These are phyloP conservation scores for Drosophila azteca DNA, from an alignment of 1,140 invertebrate genomes.

Conservation along the genomic window DNA sequence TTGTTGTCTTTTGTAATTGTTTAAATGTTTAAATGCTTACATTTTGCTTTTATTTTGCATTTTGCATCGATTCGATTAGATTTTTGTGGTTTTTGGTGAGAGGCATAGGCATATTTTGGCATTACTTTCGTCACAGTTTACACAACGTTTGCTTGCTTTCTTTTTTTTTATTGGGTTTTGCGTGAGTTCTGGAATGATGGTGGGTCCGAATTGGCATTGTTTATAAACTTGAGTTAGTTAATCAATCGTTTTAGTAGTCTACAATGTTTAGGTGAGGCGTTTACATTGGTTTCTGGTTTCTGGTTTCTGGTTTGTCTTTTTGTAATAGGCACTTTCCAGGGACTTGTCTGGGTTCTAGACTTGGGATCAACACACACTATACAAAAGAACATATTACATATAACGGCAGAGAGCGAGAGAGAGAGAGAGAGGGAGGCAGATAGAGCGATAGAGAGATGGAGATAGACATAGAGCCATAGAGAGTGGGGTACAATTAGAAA, in stretches of 20 bases:
- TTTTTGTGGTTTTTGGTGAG: conserved; percentile 48
- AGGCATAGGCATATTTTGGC: conserved; percentile 42
- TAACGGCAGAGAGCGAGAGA: conserved; percentile 13
- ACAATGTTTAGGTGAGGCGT: conserved; percentile 49
- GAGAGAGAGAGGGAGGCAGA: neutral
- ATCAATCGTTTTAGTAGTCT: conserved; percentile 5
- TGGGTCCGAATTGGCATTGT: conserved; percentile 47
- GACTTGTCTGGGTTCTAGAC: conserved; percentile 13
- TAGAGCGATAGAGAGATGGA: neutral
- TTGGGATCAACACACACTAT: conserved; percentile 23
- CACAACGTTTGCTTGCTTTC: conserved; percentile 34
- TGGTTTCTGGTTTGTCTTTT: conserved; percentile 17
- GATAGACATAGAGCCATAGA: neutral
- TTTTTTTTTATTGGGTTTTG: conserved; percentile 29
- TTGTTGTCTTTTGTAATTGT: conserved; percentile 33
- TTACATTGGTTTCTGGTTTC: conserved; percentile 43
- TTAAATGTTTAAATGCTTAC: conserved; percentile 26
- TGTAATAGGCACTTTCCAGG: conserved; percentile 56
- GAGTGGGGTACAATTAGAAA: conserved; percentile 12
- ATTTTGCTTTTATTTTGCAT: conserved; percentile 21
- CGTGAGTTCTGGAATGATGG: conserved; percentile 47
- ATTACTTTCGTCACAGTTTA: conserved; percentile 46
- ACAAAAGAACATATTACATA: conserved; percentile 17
- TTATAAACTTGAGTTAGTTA: conserved; percentile 33
- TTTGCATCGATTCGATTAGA: conserved; percentile 22